Base-by-base conservation (phyloP, 2,113 vertebrate species). In the Passerina amoena region DNA sequence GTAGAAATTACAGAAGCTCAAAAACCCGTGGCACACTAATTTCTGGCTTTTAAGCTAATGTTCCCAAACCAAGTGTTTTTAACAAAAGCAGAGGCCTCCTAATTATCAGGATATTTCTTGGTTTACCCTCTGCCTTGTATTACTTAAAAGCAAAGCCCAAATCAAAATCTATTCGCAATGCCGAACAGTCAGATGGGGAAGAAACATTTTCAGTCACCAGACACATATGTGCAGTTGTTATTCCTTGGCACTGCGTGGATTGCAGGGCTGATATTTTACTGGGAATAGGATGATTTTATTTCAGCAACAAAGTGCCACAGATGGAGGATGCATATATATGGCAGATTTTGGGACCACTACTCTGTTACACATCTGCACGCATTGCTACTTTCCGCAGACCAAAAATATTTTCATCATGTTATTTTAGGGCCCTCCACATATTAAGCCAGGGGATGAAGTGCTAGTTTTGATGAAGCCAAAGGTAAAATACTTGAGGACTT, bases 221-320 rank as follows among this genome's bases (percentile, higher is more conserved):
- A 51, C 31, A 72, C 30, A 44, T 0, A 2, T 0, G 7, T 9
- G 4, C 22, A 50, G 45, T 23, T 30, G 18, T 54, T 37, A 37
- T 19, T 48, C 23, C 48, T 60, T 9, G 35, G 54, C 66, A 82
- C 51, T 30, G 24, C 24, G 17, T 2, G 14, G 25, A 71, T 57
- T 50, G 35, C 25, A 42, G 56, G 47, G 24, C 35, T 68, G 69
- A 21, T 30, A 18, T 75, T 82, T 91, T 82, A 45, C 50, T 23
- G 31, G 54, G 30, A 82, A 68, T 1, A 48, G 15, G 35, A 86
- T 33, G 45, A 45, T 38, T 85, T 87, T 65, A 64, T 57, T 70
- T 53, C 54, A 57, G 79, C 45, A 69, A 90, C 6, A 4, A 90
- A 75, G 51, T 5, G 23, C 81, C 75, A 54, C 28, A 57, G 80